Base-by-base conservation (phyloP, 2,888 invertebrate genomes). In the Sphinx pinastri region DNA sequence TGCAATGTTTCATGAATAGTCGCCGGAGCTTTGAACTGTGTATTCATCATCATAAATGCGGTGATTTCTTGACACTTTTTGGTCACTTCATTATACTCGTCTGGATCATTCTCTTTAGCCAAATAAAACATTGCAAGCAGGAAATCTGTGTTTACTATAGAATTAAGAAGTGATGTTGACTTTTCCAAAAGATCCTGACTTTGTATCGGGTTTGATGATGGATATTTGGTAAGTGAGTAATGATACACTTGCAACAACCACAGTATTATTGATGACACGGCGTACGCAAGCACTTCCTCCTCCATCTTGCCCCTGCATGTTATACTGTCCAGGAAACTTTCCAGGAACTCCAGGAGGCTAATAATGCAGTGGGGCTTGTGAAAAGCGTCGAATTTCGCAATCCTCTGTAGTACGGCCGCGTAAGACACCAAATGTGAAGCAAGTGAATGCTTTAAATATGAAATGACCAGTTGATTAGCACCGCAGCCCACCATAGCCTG, bases 401-500 rank as follows among this genome's bases (percentile, higher is more conserved):
- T 97, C 81, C 98, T 96, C 82, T 97, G 97, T 47, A 99, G 88
- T 0, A 98, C 98, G 6, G 98, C 98, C 8, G 98, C 97, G 86
- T 98, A 98, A 0, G 98, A 98, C 0, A 99, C 98, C 74, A 99
- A 91, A 90, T 98, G 98, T 8, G 98, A 97, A 77, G 98, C 97
- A 69, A 99, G 89, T 1, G 98, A 98, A 92, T 99, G 99, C 86
- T 97, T 97, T 73, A 99, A 94, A 88, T 99, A 99, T 14, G 98
- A 98, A 76, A 99, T 94, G 55, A 99, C 97, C 76, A 99, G 93
- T 85, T 97, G 96, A 90, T 99, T 99, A 0, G 99, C 99, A 45
- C 98, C 98, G 47, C 98, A 97, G 47, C 99, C 99, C 55, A 98
- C 97, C 80, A 99, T 95, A 0, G 98, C 99, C 92, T 99, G 99